Base-by-base conservation (phyloP, 2,113 vertebrate genomes). In the Platichthys flesus region DNA sequence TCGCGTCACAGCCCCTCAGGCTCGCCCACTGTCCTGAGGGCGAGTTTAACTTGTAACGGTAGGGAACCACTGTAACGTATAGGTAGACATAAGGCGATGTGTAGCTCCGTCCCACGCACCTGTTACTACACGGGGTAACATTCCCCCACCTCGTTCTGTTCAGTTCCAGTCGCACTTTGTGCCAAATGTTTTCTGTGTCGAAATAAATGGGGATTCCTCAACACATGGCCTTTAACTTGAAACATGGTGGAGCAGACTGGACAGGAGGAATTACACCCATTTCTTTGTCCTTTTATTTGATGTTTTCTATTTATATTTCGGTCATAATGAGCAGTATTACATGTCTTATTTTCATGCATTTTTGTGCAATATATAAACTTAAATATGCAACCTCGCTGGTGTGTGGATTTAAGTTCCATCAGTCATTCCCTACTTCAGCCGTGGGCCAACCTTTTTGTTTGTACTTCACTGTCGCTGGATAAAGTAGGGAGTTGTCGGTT, bases 301-400 rank as follows among this genome's bases (percentile, higher is more conserved):
- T 94, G 90, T 94, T 96, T 96, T 84, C 93, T 23, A 23, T 23
- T 23, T 23, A 23, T 23, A 23, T 57, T 74, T 93, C 82, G 88
- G 73, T 76, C 94, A 94, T 94, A 93, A 89, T 90, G 90, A 93
- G 93, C 94, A 94, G 95, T 97, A 96, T 97, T 97, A 95, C 93
- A 85, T 72, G 88, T 94, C 88, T 91, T 97, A 95, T 95, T 96
- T 97, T 97, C 96, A 94, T 96, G 96, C 94, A 90, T 95, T 20
- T 54, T 10, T 91, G 96, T 97, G 97, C 97, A 98, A 97, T 97
- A 97, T 93, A 26, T 80, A 94, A 91, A 91, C 85, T 92, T 93
- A 92, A 93, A 93, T 96, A 97, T 96, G 96, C 95, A 97, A 95
- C 94, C 92, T 93, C 91, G 77, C 63, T 57, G 78, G 77, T 80